phyloP scores from a whole-genome alignment of 2,888 invertebrate species.

The Geophilus truncorum region DNA sequence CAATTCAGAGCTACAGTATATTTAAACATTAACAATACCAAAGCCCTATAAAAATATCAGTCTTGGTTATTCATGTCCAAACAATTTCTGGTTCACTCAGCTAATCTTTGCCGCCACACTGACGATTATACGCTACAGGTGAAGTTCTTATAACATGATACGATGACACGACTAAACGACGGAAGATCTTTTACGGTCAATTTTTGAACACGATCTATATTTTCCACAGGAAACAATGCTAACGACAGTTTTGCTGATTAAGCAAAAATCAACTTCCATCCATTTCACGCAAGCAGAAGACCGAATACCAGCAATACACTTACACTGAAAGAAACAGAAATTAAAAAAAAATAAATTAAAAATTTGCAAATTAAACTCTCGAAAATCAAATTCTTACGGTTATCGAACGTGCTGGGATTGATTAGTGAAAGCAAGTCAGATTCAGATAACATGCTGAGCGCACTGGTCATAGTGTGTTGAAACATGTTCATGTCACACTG shows the following conservation, averaged over 20 bases:
- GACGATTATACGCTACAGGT: not conserved
- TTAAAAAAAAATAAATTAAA: not conserved
- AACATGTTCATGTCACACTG: conserved; percentile 31
- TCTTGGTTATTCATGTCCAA: no score
- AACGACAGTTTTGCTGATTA: not conserved
- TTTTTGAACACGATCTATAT: conserved; percentile 7
- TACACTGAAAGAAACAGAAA: not conserved
- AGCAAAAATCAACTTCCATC: no score
- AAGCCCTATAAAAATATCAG: no score
- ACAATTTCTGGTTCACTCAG: not conserved
- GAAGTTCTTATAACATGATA: not conserved
- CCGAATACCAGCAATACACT: no score
- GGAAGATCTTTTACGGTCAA: not conserved
- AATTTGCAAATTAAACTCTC: not conserved
- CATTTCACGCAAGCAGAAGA: no score
- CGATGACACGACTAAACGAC: not conserved
- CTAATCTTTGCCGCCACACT: not conserved
- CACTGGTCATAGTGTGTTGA: conserved; percentile 36
- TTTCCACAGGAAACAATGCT: conserved; percentile 29
- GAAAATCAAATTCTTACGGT: conserved; percentile 41
- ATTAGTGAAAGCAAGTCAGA: conserved; percentile 82
- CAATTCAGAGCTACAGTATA: no score
- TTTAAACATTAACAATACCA: no score
- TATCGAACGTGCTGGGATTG: conserved; percentile 83
- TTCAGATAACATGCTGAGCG: conserved; percentile 75